phyloP scores from a whole-genome alignment of 2,888 invertebrate genomes.

The Platerodrilus igneus region DNA sequence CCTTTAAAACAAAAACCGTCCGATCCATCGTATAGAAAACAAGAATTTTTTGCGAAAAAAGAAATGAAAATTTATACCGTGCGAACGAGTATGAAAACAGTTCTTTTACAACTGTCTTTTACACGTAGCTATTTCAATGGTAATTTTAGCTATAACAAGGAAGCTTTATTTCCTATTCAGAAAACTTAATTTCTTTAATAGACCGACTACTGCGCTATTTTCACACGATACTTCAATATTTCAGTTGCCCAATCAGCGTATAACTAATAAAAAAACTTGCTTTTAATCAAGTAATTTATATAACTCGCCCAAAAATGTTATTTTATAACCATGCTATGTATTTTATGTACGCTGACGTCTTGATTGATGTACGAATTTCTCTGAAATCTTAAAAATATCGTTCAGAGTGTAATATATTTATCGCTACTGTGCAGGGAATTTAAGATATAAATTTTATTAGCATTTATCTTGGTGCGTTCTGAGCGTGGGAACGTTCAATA shows the following conservation, averaged over 20 bases:
- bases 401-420: conserved; percentile 37
- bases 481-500: conserved; percentile 58
- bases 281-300: conserved; percentile 25
- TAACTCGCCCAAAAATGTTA: conserved; percentile 22
- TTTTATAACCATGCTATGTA: conserved; percentile 22
- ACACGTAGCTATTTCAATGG: conserved; percentile 40
- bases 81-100: conserved; percentile 43
- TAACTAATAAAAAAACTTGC: conserved; percentile 19
- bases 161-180: conserved; percentile 32
- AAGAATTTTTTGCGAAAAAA: conserved; percentile 31
- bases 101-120: conserved; percentile 39
- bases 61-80: conserved; percentile 43
- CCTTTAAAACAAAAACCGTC: conserved; percentile 18
- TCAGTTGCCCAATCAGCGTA: conserved; percentile 24
- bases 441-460: conserved; percentile 28
- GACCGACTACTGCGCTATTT: conserved; percentile 19
- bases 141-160: conserved; percentile 36
- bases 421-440: conserved; percentile 35
- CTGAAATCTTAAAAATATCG: conserved; percentile 36
- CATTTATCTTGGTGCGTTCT: conserved; percentile 28
- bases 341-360: conserved; percentile 26
- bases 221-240: conserved; percentile 23
- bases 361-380: conserved; percentile 32
- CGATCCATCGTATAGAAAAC: conserved; percentile 32
- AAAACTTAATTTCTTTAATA: conserved; percentile 29